A percentile compares a stretch with the other conserved stretches of the same genome.
Conservation (phyloP, 1,140 invertebrate species). For the Aporrectodea caliginosa region DNA sequence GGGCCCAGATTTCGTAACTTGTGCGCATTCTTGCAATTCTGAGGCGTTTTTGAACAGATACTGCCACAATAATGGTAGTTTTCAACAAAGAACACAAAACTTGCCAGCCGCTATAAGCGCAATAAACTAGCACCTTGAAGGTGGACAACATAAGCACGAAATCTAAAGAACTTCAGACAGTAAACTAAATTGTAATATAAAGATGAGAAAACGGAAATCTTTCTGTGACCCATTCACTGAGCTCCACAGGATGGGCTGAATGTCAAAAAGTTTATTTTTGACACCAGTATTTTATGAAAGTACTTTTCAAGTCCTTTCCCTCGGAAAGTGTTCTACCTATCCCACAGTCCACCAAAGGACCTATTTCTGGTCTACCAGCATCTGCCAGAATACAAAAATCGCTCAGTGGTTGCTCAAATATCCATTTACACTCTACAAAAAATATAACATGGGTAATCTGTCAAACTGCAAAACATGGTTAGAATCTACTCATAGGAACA, state of each 20-base stretch:
- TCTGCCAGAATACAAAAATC: constrained; percentile 71
- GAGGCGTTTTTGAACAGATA: too few species aligned
- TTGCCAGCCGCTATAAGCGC: background rate
- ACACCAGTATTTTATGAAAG: too few species aligned
- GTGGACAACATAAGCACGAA: too few species aligned
- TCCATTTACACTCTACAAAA: constrained; percentile 50
- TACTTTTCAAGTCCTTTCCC: too few species aligned
- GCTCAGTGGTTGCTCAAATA: too few species aligned
- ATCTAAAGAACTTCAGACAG: background rate
- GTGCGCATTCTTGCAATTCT: too few species aligned
- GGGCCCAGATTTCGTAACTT: too few species aligned
- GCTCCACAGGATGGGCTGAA: constrained; percentile 61
- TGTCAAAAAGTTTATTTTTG: too few species aligned
- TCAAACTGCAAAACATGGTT: background rate
- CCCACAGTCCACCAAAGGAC: constrained; percentile 64
- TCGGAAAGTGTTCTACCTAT: constrained; percentile 68
- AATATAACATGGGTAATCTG: background rate
- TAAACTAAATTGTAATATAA: background rate
- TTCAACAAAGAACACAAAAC: background rate
- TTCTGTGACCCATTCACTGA: constrained; percentile 60
- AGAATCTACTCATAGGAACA: too few species aligned
- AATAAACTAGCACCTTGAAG: too few species aligned
- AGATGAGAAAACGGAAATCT: background rate
- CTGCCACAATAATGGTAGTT: background rate
- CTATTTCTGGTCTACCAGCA: constrained; percentile 69